These are phyloP conservation scores for Phymastichus coffea DNA, from an alignment of 1,140 invertebrate species.

Conservation along the genomic window DNA sequence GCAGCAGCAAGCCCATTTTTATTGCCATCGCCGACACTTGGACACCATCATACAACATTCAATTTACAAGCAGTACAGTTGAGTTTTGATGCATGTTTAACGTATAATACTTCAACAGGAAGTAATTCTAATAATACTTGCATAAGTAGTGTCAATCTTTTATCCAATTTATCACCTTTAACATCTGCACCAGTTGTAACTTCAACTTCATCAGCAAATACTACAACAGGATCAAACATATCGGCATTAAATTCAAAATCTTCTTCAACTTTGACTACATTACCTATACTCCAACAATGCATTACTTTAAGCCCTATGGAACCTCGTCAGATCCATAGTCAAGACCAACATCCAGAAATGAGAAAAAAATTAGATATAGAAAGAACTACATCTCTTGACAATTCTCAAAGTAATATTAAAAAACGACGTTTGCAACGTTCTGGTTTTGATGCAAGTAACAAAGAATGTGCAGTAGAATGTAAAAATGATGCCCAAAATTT, in stretches of 20 bases:
- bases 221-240: not conserved
- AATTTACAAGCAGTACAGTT: constrained; percentile 53
- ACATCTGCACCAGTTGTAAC: not conserved
- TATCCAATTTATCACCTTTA: constrained; percentile 7
- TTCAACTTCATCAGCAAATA: constrained; percentile 1
- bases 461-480: constrained; percentile 43
- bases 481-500: constrained; percentile 39
- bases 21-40: constrained; percentile 50
- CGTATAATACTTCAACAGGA: constrained; percentile 44
- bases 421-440: constrained; percentile 4
- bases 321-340: not conserved
- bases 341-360: not conserved
- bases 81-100: constrained; percentile 53
- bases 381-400: not conserved
- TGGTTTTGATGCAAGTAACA: constrained; percentile 31
- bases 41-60: constrained; percentile 53
- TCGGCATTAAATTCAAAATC: constrained; percentile 11
- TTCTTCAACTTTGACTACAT: not conserved
- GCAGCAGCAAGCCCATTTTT: constrained; percentile 55
- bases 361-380: not conserved
- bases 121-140: constrained; percentile 15
- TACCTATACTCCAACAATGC: constrained; percentile 7
- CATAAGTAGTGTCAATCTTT: constrained; percentile 13
- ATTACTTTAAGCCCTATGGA: not conserved
- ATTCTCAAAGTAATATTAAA: constrained; percentile 4